These are phyloP conservation scores for Thermophis baileyi DNA, from an alignment of 2,113 vertebrate genomes.

Conservation along the genomic window DNA sequence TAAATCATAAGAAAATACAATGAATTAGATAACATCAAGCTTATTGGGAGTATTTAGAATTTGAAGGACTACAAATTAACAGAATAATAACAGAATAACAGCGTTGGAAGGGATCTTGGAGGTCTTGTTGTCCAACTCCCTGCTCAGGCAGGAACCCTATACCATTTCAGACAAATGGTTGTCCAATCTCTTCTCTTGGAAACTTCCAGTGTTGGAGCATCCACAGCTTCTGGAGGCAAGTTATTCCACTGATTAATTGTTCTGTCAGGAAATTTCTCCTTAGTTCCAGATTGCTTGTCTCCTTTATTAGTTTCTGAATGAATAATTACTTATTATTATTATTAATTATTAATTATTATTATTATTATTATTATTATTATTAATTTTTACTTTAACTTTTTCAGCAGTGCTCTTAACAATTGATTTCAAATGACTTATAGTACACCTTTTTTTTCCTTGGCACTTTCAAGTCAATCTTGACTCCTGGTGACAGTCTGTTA, in stretches of 20 bases:
- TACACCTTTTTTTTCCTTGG: not conserved
- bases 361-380: too few species aligned
- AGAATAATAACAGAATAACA: not conserved
- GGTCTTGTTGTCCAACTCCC: not conserved
- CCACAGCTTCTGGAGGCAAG: not conserved
- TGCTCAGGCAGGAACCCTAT: not conserved
- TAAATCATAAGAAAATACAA: not conserved
- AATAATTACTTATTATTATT: not conserved
- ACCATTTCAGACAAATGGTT: not conserved
- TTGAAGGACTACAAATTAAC: not conserved
- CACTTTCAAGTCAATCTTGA: not conserved
- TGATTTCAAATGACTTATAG: not conserved
- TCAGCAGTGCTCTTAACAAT: not conserved
- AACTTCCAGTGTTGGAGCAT: not conserved
- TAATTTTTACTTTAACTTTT: not conserved
- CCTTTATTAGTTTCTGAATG: not conserved
- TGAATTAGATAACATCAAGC: not conserved
- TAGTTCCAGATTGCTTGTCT: not conserved
- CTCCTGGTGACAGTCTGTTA: not conserved
- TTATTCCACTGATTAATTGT: not conserved
- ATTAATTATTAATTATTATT: too few species aligned
- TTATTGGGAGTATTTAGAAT: not conserved
- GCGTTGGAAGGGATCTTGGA: not conserved
- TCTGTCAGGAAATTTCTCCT: not conserved
- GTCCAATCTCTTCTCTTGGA: not conserved